Base-by-base conservation (phyloP, 2,888 invertebrate genomes). In the Strigamia maritima region DNA sequence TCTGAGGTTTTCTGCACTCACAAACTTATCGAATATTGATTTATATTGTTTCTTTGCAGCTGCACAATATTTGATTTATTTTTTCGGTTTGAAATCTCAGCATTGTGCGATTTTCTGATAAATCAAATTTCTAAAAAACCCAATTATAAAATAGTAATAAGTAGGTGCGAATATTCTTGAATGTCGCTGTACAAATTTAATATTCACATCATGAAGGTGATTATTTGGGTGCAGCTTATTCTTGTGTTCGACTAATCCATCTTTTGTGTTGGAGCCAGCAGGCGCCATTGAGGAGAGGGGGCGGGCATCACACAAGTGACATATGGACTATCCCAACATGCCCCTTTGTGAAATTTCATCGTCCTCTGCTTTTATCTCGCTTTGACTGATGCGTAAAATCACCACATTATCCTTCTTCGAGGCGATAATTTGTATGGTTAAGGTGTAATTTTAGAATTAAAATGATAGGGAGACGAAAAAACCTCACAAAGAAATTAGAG, bases 261-360 rank as follows among this genome's bases (percentile, higher is more conserved):
- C 70, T 70, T 70, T 70, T 70, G 70, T 70, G 70, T 70, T 70
- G 70, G 26, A 70, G 70, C 70, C 70, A 70, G 70, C 70, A 70
- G 70, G 70, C 70, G 70, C 70, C 70, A 70, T 70, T 70, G 70
- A 26, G 28, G 70, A 70, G 70, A 70, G 70, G 70, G 70, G 70
- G 70, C 70, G 70, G 70, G 70, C 70, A 70, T 70, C 70, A 28
- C 70, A 26, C 26, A 35, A 70, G 70, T 70, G 70, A 70, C 70
- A 70, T 70, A 70, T 70, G 70, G 70, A 70, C 70, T 70, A 70
- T 70, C 70, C 70, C 70, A 70, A 70, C 70, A 70, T 70, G 70
- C 70, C 70, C 70, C 70, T 70, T 70, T 70, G 70, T 70, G 70
- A 70, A 70, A 70, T 70, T 70, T 70, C 70, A 70, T 70, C 70